Conservation (phyloP, 2,888 invertebrate genomes). For the Lithophane ornitopus region DNA sequence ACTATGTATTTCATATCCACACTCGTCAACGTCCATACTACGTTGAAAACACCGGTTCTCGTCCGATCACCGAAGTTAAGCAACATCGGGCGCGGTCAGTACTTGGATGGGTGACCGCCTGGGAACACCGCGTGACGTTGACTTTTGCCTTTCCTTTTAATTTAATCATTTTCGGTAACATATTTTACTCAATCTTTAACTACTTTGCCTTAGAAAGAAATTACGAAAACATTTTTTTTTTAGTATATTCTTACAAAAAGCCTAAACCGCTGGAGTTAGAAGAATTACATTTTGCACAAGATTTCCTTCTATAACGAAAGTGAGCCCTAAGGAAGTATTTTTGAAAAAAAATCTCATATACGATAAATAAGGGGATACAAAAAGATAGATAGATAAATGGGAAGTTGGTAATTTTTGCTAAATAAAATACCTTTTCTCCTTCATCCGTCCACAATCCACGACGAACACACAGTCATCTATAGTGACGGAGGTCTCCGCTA, state of each 20-base stretch:
- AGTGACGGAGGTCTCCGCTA: conserved; percentile 98
- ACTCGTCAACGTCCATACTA: conserved; percentile 45
- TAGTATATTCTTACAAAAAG: neutral
- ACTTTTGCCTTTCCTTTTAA: conserved; percentile 23
- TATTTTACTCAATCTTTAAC: neutral
- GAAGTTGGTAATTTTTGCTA: neutral
- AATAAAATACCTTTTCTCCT: conserved; percentile 92
- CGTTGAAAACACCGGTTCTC: conserved; percentile 83
- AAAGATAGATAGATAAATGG: too few species aligned
- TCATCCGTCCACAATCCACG: conserved; percentile 97
- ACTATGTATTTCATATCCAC: neutral
- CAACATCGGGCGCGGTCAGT: conserved; percentile 83
- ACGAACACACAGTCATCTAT: conserved; percentile 99
- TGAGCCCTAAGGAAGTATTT: neutral
- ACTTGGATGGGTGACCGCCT: conserved; percentile 86
- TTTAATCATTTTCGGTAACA: neutral
- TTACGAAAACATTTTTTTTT: neutral
- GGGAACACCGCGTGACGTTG: conserved; percentile 74
- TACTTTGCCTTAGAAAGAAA: neutral
- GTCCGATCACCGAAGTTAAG: conserved; percentile 86
- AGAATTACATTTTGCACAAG: neutral
- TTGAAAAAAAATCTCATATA: too few species aligned
- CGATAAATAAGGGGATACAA: too few species aligned
- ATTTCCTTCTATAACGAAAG: neutral
- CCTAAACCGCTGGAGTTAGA: neutral